Conservation (phyloP, 1,140 invertebrate species). For the Drosophila pectinifera region DNA sequence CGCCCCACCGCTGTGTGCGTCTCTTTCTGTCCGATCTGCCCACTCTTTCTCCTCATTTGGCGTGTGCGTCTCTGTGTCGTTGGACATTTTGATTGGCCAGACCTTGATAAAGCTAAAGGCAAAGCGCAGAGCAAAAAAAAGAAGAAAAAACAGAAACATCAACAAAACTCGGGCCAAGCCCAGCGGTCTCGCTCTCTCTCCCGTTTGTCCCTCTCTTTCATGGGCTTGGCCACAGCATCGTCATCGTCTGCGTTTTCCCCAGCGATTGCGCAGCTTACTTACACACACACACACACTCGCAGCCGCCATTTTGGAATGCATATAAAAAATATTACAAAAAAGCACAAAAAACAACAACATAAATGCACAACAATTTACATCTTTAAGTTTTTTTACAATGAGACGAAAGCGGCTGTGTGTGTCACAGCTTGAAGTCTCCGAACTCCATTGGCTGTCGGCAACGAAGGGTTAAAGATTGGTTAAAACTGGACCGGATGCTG, state of each 20-base stretch:
- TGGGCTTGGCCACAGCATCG: constrained; percentile 70
- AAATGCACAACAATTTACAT: constrained; percentile 15
- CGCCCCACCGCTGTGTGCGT: neutral
- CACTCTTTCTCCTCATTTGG: constrained; percentile 34
- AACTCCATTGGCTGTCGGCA: constrained; percentile 1
- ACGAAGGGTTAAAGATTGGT: constrained; percentile 14
- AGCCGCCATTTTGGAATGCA: constrained; percentile 32
- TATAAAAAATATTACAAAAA: constrained; percentile 14
- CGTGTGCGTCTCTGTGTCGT: constrained; percentile 48
- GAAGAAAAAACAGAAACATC: constrained; percentile 21
- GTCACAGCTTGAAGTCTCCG: constrained; percentile 27
- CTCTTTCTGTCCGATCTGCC: constrained; percentile 20
- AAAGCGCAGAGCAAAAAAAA: constrained; percentile 28
- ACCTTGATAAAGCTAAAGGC: constrained; percentile 67
- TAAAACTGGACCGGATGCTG: constrained; percentile 6
- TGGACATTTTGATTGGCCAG: constrained; percentile 81
- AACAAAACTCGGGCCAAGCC: constrained; percentile 43
- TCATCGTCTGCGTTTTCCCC: constrained; percentile 39
- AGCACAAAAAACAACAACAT: neutral
- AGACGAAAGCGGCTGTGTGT: neutral
- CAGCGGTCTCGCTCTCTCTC: constrained; percentile 28
- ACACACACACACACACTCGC: constrained; percentile 9
- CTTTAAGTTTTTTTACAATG: constrained; percentile 11
- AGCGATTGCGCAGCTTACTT: constrained; percentile 58
- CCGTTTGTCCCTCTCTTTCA: constrained; percentile 21